Evolutionary conservation across 1,140 invertebrate genomes (phyloP), one percentile per base, ranked within the genome.

Genomic region (Drosophila miranda): DNA sequence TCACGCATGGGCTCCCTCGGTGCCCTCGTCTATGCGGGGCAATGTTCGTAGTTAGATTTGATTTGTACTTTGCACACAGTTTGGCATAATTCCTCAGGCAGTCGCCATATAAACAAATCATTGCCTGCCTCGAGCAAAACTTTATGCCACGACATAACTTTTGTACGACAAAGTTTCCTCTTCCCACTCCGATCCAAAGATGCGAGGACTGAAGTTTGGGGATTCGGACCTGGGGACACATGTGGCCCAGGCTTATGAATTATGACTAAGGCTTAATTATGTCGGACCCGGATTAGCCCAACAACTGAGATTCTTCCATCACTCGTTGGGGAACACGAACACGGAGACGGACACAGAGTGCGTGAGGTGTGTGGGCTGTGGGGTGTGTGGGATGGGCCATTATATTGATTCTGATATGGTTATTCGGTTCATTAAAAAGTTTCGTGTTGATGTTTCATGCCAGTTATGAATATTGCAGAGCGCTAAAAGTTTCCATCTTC

Each of bases 391-490:
- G 16, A 1, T 14, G 43, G 14, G 52, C 23, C 34, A 34, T 52
- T 67, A 49, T 70, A 82, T 78, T 69, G 68, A 82, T 74, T 81
- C 64, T 68, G 73, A 81, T 82, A 62, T 78, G 74, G 61, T 76
- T 75, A 72, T 78, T 83, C 45, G 62, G 72, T 86, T 83, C 80
- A 80, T 84, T 84, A 86, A 81, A 84, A 84, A 86, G 67, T 84
- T 84, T 86, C 58, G 21, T 77, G 81, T 86, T 81, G 78, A 78
- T 81, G 63, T 81, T 81, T 60, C 59, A 64, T 74, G 63, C 54
- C 64, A 82, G 78, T 73, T 83, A 80, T 83, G 80, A 86, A 80
- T 84, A 83, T 73, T 73, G 49, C 81, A 59, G 61, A 58, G 56
- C 57, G 43, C 66, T 48, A 30, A 72, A 79, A 84, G 61, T 83